Percentiles rank a stretch among this genome's conserved stretches.
These are phyloP conservation scores for Cloeon dipterum DNA, from an alignment of 2,888 invertebrate genomes.

Conservation along the genomic window DNA sequence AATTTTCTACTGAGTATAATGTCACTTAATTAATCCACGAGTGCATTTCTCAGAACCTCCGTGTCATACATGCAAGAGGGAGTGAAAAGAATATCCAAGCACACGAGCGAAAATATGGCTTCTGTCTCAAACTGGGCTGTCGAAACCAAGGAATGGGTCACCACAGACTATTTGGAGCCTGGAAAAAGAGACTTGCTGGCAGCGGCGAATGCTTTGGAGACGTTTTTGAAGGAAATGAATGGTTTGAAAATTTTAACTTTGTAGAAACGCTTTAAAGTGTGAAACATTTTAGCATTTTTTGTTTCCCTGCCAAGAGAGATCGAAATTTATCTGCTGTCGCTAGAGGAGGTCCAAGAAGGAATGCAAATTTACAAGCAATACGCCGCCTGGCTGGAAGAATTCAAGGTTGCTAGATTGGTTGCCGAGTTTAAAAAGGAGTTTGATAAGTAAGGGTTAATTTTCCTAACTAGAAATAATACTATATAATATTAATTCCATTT, in stretches of 20 bases:
- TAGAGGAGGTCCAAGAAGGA: neutral
- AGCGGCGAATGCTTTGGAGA: neutral
- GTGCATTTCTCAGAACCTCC: neutral
- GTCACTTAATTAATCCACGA: too few relatives aligned
- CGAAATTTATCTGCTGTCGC: neutral
- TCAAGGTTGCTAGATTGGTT: neutral
- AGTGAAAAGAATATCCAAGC: neutral
- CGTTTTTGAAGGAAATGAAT: neutral
- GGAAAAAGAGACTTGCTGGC: neutral
- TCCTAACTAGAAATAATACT: too few relatives aligned
- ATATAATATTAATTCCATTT: neutral
- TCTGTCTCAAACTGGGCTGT: neutral
- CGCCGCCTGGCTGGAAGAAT: neutral
- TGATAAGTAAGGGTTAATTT: neutral
- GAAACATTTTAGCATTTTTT: neutral
- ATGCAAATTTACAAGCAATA: neutral
- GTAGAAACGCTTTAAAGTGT: neutral
- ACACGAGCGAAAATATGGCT: neutral
- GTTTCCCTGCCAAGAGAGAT: neutral
- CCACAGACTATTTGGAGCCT: neutral
- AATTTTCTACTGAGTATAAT: too few relatives aligned
- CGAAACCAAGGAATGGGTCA: neutral
- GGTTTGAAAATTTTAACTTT: too few relatives aligned
- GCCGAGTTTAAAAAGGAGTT: neutral
- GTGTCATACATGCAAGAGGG: neutral